Evolutionary conservation across 2,888 invertebrate genomes (phyloP).

Genomic region (Pristionchus arcanus): DNA sequence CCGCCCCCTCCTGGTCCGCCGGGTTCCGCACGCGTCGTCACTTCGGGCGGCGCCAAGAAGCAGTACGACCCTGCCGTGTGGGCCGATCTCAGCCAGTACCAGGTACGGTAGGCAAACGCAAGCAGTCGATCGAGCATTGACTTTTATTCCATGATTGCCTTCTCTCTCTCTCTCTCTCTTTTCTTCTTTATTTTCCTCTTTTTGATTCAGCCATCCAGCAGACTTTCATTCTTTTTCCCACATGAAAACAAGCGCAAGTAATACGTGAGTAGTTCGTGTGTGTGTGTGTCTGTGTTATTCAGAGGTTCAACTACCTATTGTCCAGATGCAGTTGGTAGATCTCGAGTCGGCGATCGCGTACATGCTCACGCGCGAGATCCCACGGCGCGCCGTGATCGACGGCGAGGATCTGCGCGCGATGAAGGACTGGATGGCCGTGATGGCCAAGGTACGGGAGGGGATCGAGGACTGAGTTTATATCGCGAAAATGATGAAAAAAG

Average conservation of each 20-base stretch:
- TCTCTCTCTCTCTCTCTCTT: background rate
- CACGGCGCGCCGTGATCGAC: constrained; percentile 85
- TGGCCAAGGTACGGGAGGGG: constrained; percentile 82
- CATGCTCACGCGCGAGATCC: constrained; percentile 87
- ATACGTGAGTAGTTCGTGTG: no score
- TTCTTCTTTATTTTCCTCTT: no score
- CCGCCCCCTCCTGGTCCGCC: constrained; percentile 34
- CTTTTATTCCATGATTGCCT: background rate
- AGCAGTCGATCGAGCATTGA: background rate
- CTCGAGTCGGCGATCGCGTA: constrained; percentile 91
- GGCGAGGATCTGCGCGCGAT: constrained; percentile 88
- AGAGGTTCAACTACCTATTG: no score
- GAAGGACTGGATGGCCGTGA: constrained; percentile 86
- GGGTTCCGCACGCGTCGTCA: background rate
- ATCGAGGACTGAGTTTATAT: constrained; percentile 21
- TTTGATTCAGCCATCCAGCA: no score
- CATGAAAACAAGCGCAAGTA: no score
- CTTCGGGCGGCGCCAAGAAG: constrained; percentile 1
- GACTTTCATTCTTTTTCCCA: no score
- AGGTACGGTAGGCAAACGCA: constrained; percentile 29
- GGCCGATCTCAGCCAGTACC: constrained; percentile 53
- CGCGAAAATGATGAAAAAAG: background rate
- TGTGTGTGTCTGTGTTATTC: no score
- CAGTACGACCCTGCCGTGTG: constrained; percentile 40
- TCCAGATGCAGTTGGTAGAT: constrained; percentile 88